Base-by-base conservation (phyloP, 2,888 invertebrate species). In the Hydrotaea cyrtoneurina region DNA sequence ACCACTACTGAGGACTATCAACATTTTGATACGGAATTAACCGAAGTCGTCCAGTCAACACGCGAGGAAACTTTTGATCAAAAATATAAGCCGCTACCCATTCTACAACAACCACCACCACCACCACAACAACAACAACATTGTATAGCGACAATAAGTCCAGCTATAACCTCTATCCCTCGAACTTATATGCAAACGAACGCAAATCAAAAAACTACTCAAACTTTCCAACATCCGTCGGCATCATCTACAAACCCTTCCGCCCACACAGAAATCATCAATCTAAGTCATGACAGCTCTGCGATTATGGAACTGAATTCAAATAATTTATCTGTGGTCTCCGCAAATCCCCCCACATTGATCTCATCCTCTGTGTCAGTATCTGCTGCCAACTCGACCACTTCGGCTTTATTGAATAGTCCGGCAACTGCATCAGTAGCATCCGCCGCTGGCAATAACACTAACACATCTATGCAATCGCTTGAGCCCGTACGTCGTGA, bases 401-500 rank as follows among this genome's bases (percentile, higher is more conserved):
- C 23, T 11, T 50, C 76, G 5, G 2, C 53, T 21, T 13, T 55
- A 10, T 11, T 31, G 5, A 53, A 26, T 31, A 73, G 50, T 15
- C 77, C 73, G 0, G 13, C 66, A 8, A 73, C 73, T 57, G 57
- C 79, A 31, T 26, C 83, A 11, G 59, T 74, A 10, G 21, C 53
- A 13, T 62, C 78, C 0, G 17, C 15, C 1, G 15, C 13, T n/a
- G n/a, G n/a, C 21, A 57, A 21, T 46, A 39, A n/a, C 17, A 74
- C 74, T 21, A 57, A 17, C 13, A 21, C 53, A 19, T n/a, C 62
- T 2, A n/a, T 53, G n/a, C 13, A 10, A 19, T 11, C 62, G 0
- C 15, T 62, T 46, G 43, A 4, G 31, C 31, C 2, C 2, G 7
- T 46, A 1, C 31, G 31, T n/a, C 90, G 91, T 2, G 92, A 92